phyloP scores from a whole-genome alignment of 2,113 vertebrate species.

The Vulpes vulpes region DNA sequence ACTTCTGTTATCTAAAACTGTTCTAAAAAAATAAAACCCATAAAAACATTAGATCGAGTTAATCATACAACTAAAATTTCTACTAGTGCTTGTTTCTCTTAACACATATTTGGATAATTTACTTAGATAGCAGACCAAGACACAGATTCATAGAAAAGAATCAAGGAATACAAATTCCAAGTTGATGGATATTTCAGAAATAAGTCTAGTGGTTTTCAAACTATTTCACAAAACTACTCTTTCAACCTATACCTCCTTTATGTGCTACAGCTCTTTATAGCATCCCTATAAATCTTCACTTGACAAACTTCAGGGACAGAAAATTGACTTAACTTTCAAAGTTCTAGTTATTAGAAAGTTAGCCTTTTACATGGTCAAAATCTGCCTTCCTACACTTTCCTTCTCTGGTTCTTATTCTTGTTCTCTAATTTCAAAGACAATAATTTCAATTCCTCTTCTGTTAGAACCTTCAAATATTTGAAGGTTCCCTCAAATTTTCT shows the following conservation, averaged over 20 bases:
- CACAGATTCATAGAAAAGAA: slow-evolving; percentile 43
- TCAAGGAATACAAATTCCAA: not conserved
- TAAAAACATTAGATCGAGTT: not conserved
- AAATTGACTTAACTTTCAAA: not conserved
- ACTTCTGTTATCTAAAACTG: not conserved
- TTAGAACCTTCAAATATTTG: slow-evolving; percentile 37
- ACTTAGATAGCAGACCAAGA: not conserved
- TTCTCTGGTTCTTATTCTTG: not conserved
- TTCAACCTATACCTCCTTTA: not conserved
- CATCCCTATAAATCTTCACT: not conserved
- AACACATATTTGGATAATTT: not conserved
- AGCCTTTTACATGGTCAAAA: not conserved
- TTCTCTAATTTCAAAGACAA: slow-evolving; percentile 29
- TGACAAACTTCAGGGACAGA: not conserved
- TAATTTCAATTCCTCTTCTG: slow-evolving; percentile 16
- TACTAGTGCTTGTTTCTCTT: not conserved
- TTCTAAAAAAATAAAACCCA: slow-evolving; percentile 39
- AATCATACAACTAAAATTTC: slow-evolving; percentile 23
- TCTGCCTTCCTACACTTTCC: not conserved
- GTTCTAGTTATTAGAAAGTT: slow-evolving; percentile 25
- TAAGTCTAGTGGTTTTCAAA: not conserved
- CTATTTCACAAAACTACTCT: slow-evolving; percentile 24
- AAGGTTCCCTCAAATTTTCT: not conserved
- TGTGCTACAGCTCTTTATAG: not conserved
- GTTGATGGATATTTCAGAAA: not conserved